Conservation (phyloP, 1,140 invertebrate genomes). For the Aphidius ervi region DNA sequence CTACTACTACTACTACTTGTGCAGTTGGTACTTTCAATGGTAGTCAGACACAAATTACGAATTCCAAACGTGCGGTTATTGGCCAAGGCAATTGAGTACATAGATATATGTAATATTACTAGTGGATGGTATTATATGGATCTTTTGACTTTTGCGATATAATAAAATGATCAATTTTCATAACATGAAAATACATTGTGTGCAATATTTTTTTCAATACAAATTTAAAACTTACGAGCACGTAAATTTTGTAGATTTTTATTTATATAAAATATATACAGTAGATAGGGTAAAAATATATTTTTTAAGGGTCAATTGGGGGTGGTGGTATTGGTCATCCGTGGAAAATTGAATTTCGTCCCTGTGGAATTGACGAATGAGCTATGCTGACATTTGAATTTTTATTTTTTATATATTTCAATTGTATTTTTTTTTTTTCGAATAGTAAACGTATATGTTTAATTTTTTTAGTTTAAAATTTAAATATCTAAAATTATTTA, state of each 20-base stretch:
- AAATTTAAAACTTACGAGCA: conserved; percentile 45
- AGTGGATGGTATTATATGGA: background rate
- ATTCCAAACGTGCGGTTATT: conserved; percentile 12
- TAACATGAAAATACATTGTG: conserved; percentile 14
- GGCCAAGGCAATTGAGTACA: background rate
- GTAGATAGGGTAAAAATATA: background rate
- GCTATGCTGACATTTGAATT: conserved; percentile 46
- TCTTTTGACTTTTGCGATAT: conserved; percentile 7
- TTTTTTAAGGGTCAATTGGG: conserved; percentile 5
- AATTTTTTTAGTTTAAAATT: no score
- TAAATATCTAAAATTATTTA: no score
- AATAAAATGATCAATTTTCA: conserved; percentile 27
- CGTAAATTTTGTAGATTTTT: conserved; percentile 46
- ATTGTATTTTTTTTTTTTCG: no score
- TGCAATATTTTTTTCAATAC: no score
- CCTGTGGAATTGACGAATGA: conserved; percentile 44
- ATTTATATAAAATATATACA: conserved; percentile 11
- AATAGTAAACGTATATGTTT: no score
- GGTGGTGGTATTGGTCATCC: conserved; percentile 47
- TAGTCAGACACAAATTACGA: conserved; percentile 8
- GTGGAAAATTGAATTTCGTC: conserved; percentile 53
- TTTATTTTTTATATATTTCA: background rate
- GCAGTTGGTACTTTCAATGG: background rate
- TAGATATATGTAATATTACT: conserved; percentile 8
- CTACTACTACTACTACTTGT: background rate